A percentile compares a stretch with the other conserved stretches of the same genome.
phyloP scores from a whole-genome alignment of 2,113 vertebrate genomes.

The Sylvietta virens region DNA sequence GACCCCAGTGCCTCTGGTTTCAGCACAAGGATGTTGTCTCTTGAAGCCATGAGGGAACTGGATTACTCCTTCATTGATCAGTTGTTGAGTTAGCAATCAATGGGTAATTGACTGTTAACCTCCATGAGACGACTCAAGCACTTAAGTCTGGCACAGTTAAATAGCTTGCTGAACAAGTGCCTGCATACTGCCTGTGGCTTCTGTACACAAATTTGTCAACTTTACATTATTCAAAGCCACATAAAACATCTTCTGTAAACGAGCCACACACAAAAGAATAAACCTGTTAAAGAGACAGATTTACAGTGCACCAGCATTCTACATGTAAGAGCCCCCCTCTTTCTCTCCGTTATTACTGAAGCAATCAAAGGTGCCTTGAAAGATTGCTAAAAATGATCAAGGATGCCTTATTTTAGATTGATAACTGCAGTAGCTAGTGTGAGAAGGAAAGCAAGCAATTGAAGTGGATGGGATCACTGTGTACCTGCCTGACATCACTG shows the following conservation, averaged over 20 bases:
- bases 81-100: background rate
- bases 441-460: background rate
- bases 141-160: background rate
- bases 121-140: background rate
- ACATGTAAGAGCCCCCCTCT: background rate
- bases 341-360: slow-evolving; percentile 11
- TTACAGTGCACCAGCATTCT: background rate
- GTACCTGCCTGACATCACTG: slow-evolving; percentile 31
- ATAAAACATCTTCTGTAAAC: slow-evolving; percentile 1
- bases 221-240: background rate
- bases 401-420: slow-evolving; percentile 59
- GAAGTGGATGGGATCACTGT: background rate
- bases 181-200: background rate
- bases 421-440: slow-evolving; percentile 11
- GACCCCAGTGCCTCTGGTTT: background rate
- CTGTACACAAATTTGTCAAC: background rate
- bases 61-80: background rate
- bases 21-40: background rate
- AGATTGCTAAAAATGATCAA: slow-evolving; percentile 63
- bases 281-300: slow-evolving; percentile 9
- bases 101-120: slow-evolving; percentile 12
- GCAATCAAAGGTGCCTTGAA: slow-evolving; percentile 36
- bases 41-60: background rate
- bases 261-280: slow-evolving; percentile 18
- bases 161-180: background rate